Evolutionary conservation across 2,113 vertebrate genomes (phyloP).

Genomic region (Prochilodus magdalenae): DNA sequence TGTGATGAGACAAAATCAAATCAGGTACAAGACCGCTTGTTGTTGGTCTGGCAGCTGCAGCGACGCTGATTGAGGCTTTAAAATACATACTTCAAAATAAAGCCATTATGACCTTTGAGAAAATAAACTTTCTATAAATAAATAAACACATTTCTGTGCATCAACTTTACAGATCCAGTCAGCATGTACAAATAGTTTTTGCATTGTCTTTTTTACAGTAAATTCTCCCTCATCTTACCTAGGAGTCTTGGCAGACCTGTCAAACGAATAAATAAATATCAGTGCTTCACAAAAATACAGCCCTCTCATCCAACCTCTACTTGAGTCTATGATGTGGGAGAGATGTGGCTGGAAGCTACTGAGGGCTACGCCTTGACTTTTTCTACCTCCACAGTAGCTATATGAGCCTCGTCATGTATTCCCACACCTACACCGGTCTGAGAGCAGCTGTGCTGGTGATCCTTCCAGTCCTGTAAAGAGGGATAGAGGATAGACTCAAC

Average conservation of each 20-base stretch:
- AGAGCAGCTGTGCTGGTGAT: conserved; percentile 93
- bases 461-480: conserved; percentile 93
- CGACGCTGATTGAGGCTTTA: not conserved
- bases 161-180: not conserved
- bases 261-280: not conserved
- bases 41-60: not conserved
- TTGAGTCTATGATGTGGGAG: not conserved
- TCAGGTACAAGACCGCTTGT: no score
- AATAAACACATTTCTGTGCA: not conserved
- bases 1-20: not conserved
- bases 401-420: conserved; percentile 83
- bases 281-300: not conserved
- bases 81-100: not conserved
- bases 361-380: conserved; percentile 81
- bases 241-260: not conserved
- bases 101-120: not conserved
- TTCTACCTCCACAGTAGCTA: conserved; percentile 82
- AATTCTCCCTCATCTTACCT: not conserved
- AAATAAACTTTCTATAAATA: not conserved
- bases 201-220: not conserved
- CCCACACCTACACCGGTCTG: conserved; percentile 78
- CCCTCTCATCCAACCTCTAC: not conserved
- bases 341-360: not conserved
- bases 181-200: not conserved
- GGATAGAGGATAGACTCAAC: not conserved